Percentiles rank a stretch among this genome's conserved stretches.
Evolutionary conservation across 2,888 invertebrate species (phyloP).

Genomic region (Calameuta idolon): DNA sequence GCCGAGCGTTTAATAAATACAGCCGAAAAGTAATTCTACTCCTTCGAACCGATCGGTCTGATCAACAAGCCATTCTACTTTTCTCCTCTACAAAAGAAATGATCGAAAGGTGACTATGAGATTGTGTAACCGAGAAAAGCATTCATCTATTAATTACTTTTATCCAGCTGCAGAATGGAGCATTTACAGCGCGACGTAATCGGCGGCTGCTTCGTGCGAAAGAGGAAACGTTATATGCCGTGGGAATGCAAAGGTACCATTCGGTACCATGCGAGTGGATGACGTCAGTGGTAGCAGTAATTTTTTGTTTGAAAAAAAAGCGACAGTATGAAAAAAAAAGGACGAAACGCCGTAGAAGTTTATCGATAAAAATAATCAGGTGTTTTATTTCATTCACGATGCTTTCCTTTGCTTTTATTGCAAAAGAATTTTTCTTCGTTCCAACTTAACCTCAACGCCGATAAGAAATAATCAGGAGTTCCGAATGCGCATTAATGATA

Average conservation of each 20-base stretch:
- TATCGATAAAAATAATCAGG: background rate
- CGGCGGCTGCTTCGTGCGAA: constrained; percentile 13
- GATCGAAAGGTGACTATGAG: background rate
- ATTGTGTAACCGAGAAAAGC: background rate
- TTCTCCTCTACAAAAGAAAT: background rate
- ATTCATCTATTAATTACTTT: background rate
- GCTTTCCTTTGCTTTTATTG: background rate
- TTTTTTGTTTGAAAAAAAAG: constrained; percentile 1
- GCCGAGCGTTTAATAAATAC: background rate
- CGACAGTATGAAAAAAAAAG: background rate
- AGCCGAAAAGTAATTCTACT: background rate
- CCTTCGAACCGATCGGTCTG: background rate
- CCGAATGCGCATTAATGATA: background rate
- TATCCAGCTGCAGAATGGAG: background rate
- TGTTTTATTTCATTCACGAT: background rate
- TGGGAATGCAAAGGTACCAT: constrained; percentile 31
- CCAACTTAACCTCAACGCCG: background rate
- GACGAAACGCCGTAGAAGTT: background rate
- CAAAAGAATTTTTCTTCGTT: background rate
- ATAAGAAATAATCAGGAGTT: background rate
- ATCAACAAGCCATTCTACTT: background rate
- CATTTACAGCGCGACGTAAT: background rate
- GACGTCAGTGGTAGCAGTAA: constrained; percentile 21
- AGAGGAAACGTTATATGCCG: constrained; percentile 25
- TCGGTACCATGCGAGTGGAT: constrained; percentile 28